Evolutionary conservation across 2,888 invertebrate species (phyloP).

Genomic region (Adineta ricciae): DNA sequence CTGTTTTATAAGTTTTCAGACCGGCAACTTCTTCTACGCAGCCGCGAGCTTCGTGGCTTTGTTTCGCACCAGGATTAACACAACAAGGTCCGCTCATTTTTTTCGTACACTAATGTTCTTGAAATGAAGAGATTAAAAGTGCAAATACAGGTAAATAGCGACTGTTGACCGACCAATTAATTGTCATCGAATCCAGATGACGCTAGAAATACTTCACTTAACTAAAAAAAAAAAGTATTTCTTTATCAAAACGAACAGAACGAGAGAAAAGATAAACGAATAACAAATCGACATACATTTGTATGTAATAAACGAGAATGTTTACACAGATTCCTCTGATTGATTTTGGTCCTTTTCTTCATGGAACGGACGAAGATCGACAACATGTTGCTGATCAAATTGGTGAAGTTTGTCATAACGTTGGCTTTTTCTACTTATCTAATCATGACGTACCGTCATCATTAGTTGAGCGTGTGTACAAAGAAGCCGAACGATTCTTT

Average conservation of each 20-base stretch:
- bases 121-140: too few relatives aligned
- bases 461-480: background rate
- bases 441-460: conserved; percentile 29
- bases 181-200: too few relatives aligned
- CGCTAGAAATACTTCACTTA: too few relatives aligned
- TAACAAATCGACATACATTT: too few relatives aligned
- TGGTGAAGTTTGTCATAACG: conserved; percentile 11
- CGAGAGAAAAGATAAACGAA: too few relatives aligned
- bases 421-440: conserved; percentile 28
- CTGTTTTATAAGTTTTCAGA: background rate
- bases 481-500: conserved; percentile 7
- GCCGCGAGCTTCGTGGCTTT: background rate
- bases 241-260: too few relatives aligned
- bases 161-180: too few relatives aligned
- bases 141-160: too few relatives aligned
- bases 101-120: too few relatives aligned
- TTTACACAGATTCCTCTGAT: background rate
- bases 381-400: conserved; percentile 19
- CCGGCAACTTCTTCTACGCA: background rate
- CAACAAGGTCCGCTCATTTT: background rate
- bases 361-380: background rate
- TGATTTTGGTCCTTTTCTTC: background rate
- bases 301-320: too few relatives aligned
- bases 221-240: too few relatives aligned
- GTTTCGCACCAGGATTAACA: background rate